These are phyloP conservation scores for Ctenoplectra terminalis DNA, from an alignment of 1,140 invertebrate species.

Conservation along the genomic window DNA sequence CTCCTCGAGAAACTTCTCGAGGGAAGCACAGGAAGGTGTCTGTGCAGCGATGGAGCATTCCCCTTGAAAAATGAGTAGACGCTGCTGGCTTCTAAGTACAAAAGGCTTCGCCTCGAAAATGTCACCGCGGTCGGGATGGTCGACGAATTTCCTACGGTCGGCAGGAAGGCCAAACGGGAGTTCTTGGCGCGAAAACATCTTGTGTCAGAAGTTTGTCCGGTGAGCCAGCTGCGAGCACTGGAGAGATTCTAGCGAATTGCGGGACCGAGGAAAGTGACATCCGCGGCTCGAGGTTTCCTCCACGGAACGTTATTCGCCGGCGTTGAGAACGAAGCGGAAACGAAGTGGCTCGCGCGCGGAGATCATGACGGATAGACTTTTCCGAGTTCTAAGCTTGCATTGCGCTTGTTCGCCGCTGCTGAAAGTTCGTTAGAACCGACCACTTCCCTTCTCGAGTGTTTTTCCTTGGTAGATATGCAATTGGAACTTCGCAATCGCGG, in stretches of 20 bases:
- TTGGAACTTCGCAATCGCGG: not conserved
- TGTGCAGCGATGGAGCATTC: not conserved
- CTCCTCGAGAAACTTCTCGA: not conserved
- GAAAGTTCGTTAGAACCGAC: slow-evolving; percentile 23
- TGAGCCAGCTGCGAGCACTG: slow-evolving; percentile 43
- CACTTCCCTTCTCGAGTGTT: not conserved
- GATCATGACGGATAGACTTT: slow-evolving; percentile 55
- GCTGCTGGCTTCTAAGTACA: not conserved
- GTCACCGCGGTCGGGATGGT: slow-evolving; percentile 31
- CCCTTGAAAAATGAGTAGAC: slow-evolving; percentile 18
- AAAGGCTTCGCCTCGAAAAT: slow-evolving; percentile 58
- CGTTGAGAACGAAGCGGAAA: slow-evolving; percentile 47
- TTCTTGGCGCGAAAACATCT: slow-evolving; percentile 68
- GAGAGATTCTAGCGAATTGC: slow-evolving; percentile 29
- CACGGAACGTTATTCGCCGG: slow-evolving; percentile 42
- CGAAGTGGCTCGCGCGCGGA: slow-evolving; percentile 28
- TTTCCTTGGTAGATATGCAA: not conserved
- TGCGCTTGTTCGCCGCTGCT: not conserved
- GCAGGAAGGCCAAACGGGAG: slow-evolving; percentile 17
- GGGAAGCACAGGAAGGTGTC: not conserved
- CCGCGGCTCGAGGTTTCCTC: slow-evolving; percentile 26
- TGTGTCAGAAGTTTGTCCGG: slow-evolving; percentile 59
- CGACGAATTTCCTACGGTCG: slow-evolving; percentile 55
- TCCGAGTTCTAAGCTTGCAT: slow-evolving; percentile 20
- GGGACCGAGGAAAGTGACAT: slow-evolving; percentile 35